Conservation (phyloP, 1,140 invertebrate genomes). For the Pentalonia nigronervosa region DNA sequence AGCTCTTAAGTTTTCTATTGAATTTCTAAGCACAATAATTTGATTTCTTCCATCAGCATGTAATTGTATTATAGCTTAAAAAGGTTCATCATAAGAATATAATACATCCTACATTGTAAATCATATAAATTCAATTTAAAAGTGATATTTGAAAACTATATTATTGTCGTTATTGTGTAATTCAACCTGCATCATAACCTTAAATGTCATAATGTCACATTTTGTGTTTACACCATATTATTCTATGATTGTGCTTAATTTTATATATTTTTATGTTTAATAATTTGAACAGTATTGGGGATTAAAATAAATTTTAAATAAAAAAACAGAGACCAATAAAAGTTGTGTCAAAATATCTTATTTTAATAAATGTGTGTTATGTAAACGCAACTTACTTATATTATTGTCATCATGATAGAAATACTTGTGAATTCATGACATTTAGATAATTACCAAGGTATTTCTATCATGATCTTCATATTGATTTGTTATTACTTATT, state of each 20-base stretch:
- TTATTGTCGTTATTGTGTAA: conserved; percentile 13
- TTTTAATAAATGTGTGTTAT: no score
- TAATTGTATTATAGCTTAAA: conserved; percentile 73
- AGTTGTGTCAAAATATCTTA: no score
- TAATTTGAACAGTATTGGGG: background rate
- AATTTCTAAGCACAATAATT: conserved; percentile 71
- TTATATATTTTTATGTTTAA: conserved; percentile 31
- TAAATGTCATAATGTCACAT: conserved; percentile 69
- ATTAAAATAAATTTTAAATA: no score
- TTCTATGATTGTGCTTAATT: conserved; percentile 66
- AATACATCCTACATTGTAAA: conserved; percentile 69
- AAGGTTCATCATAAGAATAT: conserved; percentile 71
- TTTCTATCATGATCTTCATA: no score
- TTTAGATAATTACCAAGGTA: no score
- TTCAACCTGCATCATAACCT: conserved; percentile 80
- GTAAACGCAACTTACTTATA: no score
- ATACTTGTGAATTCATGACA: no score
- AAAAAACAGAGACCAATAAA: no score
- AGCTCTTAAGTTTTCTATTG: conserved; percentile 73
- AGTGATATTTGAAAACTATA: background rate
- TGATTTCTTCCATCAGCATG: conserved; percentile 76
- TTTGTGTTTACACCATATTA: conserved; percentile 71
- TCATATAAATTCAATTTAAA: background rate
- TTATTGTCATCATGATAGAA: no score
- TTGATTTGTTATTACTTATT: no score